Conservation (phyloP, 2,888 invertebrate genomes). For the Octonoba sinensis region DNA sequence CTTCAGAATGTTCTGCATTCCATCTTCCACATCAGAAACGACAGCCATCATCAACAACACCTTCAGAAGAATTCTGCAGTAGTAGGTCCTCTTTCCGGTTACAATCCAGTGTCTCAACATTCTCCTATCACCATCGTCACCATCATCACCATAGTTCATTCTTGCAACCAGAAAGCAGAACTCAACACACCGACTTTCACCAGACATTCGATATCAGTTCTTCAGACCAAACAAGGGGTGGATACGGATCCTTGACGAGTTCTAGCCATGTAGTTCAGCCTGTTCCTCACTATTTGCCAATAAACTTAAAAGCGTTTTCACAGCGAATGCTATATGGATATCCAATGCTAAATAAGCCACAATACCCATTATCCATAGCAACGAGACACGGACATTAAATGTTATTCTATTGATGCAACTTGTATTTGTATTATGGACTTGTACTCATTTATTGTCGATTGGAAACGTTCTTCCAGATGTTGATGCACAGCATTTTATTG, state of each 20-base stretch:
- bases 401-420: no score
- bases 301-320: constrained; percentile 58
- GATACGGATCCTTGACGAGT: constrained; percentile 20
- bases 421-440: no score
- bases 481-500: no score
- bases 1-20: constrained; percentile 57
- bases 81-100: constrained; percentile 41
- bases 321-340: constrained; percentile 58
- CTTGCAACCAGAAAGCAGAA: constrained; percentile 17
- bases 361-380: constrained; percentile 47
- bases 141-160: constrained; percentile 35
- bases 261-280: constrained; percentile 61
- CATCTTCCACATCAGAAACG: constrained; percentile 58
- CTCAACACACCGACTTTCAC: constrained; percentile 25
- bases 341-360: constrained; percentile 57
- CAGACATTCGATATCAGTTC: constrained; percentile 25
- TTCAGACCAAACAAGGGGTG: background rate
- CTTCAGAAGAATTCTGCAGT: constrained; percentile 37
- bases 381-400: constrained; percentile 38
- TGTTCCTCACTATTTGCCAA: constrained; percentile 63
- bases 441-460: no score
- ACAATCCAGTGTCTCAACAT: constrained; percentile 39
- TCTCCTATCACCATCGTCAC: constrained; percentile 44
- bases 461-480: no score
- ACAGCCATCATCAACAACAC: constrained; percentile 9